phyloP scores from a whole-genome alignment of 2,797 vertebrate species.

The Lepus townsendii region DNA sequence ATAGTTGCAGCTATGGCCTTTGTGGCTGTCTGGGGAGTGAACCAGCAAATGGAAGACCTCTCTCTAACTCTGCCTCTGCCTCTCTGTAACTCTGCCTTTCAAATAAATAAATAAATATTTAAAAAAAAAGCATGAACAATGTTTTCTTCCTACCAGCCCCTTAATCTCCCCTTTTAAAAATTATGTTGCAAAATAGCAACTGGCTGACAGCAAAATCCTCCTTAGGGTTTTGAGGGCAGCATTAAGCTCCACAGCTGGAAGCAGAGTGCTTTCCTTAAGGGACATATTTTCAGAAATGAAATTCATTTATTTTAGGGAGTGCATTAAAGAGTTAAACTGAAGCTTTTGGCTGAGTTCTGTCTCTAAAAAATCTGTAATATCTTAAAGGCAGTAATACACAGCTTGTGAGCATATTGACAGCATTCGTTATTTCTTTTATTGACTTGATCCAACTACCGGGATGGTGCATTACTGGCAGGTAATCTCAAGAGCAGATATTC shows the following conservation, averaged over 20 bases:
- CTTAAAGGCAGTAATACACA: conserved; percentile 12
- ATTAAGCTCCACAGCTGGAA: background rate
- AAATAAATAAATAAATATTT: too few relatives aligned
- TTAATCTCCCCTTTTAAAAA: background rate
- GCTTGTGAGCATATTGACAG: background rate
- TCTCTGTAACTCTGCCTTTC: too few relatives aligned
- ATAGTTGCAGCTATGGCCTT: too few relatives aligned
- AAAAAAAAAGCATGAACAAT: conserved; percentile 21
- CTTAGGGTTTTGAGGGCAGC: conserved; percentile 21
- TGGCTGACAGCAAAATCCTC: background rate
- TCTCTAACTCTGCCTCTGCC: too few relatives aligned
- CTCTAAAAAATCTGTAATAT: background rate
- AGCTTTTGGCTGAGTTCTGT: background rate
- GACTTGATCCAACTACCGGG: background rate
- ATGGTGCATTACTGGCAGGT: background rate
- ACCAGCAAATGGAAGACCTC: too few relatives aligned
- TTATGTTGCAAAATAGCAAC: background rate
- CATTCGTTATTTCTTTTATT: conserved; percentile 35
- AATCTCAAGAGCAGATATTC: background rate
- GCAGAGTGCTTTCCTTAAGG: conserved; percentile 8
- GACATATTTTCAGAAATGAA: background rate
- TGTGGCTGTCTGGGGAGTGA: too few relatives aligned
- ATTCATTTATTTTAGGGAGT: conserved; percentile 47
- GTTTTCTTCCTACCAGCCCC: background rate
- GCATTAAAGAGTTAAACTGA: conserved; percentile 25